phyloP scores from a whole-genome alignment of 2,888 invertebrate species.

The Tholera decimalis region DNA sequence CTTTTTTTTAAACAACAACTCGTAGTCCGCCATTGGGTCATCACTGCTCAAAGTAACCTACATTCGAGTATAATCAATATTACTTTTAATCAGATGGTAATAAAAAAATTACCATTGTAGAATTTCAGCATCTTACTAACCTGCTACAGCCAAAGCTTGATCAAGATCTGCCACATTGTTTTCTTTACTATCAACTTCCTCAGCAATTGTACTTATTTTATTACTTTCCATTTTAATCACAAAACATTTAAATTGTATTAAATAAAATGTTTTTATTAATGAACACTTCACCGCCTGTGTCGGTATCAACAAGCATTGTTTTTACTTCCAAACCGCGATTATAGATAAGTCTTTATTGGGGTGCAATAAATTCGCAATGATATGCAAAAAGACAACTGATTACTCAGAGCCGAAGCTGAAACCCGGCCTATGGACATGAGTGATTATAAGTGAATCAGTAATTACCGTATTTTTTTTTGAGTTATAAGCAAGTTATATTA shows the following conservation, averaged over 20 bases:
- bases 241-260: slow-evolving; percentile 3
- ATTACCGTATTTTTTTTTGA: slow-evolving; percentile 19
- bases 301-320: slow-evolving; percentile 74
- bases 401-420: slow-evolving; percentile 21
- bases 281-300: slow-evolving; percentile 7
- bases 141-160: slow-evolving; percentile 77
- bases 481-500: slow-evolving; percentile 47
- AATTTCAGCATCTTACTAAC: slow-evolving; percentile 48
- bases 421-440: slow-evolving; percentile 44
- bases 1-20: too few relatives aligned
- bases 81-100: too few relatives aligned
- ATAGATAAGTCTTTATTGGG: slow-evolving; percentile 52
- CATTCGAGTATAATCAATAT: too few relatives aligned
- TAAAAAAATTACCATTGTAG: neutral
- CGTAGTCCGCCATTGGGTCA: too few relatives aligned
- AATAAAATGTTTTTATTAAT: too few relatives aligned
- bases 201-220: slow-evolving; percentile 72
- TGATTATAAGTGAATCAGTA: slow-evolving; percentile 38
- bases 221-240: slow-evolving; percentile 66
- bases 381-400: slow-evolving; percentile 17
- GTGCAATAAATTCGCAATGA: slow-evolving; percentile 42
- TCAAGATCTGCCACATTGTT: slow-evolving; percentile 78
- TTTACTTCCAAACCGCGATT: slow-evolving; percentile 18
- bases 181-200: slow-evolving; percentile 66
- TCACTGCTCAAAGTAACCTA: too few relatives aligned